These are phyloP conservation scores for Drosophila meridiana DNA, from an alignment of 2,888 invertebrate species.

Conservation along the genomic window DNA sequence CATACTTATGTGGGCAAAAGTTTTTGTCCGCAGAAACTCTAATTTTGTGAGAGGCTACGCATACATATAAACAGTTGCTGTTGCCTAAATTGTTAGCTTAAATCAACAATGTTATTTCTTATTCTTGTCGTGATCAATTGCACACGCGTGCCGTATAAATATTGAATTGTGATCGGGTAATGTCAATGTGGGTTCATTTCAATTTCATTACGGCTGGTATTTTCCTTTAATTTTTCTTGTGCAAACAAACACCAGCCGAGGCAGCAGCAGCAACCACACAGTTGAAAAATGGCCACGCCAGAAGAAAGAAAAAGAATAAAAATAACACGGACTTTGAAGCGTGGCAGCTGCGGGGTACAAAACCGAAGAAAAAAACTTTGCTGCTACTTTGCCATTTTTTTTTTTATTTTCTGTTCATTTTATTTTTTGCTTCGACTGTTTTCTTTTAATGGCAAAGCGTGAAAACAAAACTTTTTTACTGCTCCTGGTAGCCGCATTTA, in stretches of 20 bases:
- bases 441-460: conserved; percentile 64
- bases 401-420: neutral
- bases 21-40: conserved; percentile 16
- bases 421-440: conserved; percentile 48
- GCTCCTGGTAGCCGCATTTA: conserved; percentile 52
- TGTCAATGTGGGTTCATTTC: conserved; percentile 31
- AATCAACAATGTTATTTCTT: neutral
- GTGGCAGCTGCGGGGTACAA: conserved; percentile 33
- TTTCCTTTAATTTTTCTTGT: conserved; percentile 68
- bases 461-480: conserved; percentile 71
- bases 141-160: conserved; percentile 24
- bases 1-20: conserved; percentile 60
- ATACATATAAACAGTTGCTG: neutral
- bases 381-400: conserved; percentile 45
- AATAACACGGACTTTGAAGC: neutral
- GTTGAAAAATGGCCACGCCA: conserved; percentile 48
- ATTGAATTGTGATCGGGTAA: conserved; percentile 25
- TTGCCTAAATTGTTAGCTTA: neutral
- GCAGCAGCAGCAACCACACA: conserved; percentile 31
- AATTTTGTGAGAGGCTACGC: conserved; percentile 7
- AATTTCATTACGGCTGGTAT: conserved; percentile 64
- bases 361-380: conserved; percentile 61
- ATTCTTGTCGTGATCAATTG: neutral
- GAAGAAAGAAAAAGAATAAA: conserved; percentile 14
- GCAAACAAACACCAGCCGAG: conserved; percentile 58